Evolutionary conservation across 2,888 invertebrate species (phyloP), one percentile per base, ranked within the genome.

Genomic region (Calameuta pallipes): DNA sequence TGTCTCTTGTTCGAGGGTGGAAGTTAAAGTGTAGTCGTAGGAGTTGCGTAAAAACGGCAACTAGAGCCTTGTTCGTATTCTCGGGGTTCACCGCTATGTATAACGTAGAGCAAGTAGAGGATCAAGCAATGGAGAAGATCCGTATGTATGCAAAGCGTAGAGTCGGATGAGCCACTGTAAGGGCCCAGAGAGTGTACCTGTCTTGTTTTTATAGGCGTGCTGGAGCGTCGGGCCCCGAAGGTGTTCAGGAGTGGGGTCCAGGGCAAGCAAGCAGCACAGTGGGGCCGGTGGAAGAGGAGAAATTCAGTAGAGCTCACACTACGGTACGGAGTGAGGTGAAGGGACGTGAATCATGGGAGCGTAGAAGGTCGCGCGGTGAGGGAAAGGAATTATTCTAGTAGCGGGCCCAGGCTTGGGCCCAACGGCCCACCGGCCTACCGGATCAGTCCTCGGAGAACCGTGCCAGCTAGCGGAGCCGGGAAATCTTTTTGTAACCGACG

Each of bases 121-220:
- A 71, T 15, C 33, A 31, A 23, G 71, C 71, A 34, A 1, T 31
- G 71, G 34, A 34, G 33, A 33, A 70, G 31, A 71, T 71, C 71
- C 75, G 74, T 70, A 31, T 75, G 78, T 41, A 80, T 77, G 77
- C 86, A 89, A 88, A 89, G 86, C 85, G 85, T 86, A 84, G 88
- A 89, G 88, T 89, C 87, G 85, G 87, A 89, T 87, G 89, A 90
- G 90, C 91, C 90, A 90, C 91, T 87, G 91, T 88, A 89, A 90
- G 89, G 90, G 90, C 86, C 88, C 87, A 84, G 89, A 88, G 89
- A 90, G 90, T 91, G 90, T 90, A 91, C 90, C 90, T 90, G 91
- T 91, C 91, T 91, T 91, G 91, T 91, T 91, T 91, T 91, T 91
- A 90, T 90, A 91, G 89, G 90, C 89, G 89, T 87, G 85, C 88